Evolutionary conservation across 2,888 invertebrate genomes (phyloP).

Genomic region (Oscheius onirici): DNA sequence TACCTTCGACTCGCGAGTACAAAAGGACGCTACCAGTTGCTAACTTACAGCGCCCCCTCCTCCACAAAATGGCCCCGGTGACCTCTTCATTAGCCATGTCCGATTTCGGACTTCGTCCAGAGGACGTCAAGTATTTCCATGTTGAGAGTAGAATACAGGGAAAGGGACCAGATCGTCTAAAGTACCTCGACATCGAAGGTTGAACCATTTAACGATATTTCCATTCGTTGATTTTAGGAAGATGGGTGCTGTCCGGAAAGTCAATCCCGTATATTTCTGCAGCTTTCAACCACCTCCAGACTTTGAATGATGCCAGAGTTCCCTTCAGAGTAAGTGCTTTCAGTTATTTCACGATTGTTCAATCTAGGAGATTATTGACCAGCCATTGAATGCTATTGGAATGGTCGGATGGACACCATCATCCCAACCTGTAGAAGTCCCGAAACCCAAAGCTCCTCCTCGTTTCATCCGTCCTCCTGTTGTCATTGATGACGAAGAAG

Average conservation of each 20-base stretch:
- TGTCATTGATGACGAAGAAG: slow-evolving; percentile 55
- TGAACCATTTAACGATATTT: background rate
- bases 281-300: slow-evolving; percentile 63
- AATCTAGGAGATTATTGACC: slow-evolving; percentile 53
- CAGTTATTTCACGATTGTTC: too few relatives aligned
- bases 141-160: slow-evolving; percentile 61
- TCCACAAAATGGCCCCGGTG: slow-evolving; percentile 30
- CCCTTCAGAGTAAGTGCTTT: slow-evolving; percentile 54
- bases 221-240: slow-evolving; percentile 28
- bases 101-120: slow-evolving; percentile 59
- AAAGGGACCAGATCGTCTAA: slow-evolving; percentile 61
- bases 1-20: background rate
- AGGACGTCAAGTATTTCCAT: slow-evolving; percentile 62
- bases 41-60: slow-evolving; percentile 15
- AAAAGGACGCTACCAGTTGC: slow-evolving; percentile 20
- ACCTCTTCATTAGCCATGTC: slow-evolving; percentile 47
- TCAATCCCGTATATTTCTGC: slow-evolving; percentile 62
- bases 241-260: slow-evolving; percentile 60
- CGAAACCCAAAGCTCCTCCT: slow-evolving; percentile 37
- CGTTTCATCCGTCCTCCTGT: slow-evolving; percentile 47
- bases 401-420: slow-evolving; percentile 61
- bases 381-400: slow-evolving; percentile 64
- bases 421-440: slow-evolving; percentile 43
- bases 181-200: slow-evolving; percentile 65
- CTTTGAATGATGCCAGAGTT: slow-evolving; percentile 54